Evolutionary conservation across 2,797 vertebrate genomes (phyloP), one percentile per base, ranked within the genome.

Genomic region (Linurgus olivaceus): DNA sequence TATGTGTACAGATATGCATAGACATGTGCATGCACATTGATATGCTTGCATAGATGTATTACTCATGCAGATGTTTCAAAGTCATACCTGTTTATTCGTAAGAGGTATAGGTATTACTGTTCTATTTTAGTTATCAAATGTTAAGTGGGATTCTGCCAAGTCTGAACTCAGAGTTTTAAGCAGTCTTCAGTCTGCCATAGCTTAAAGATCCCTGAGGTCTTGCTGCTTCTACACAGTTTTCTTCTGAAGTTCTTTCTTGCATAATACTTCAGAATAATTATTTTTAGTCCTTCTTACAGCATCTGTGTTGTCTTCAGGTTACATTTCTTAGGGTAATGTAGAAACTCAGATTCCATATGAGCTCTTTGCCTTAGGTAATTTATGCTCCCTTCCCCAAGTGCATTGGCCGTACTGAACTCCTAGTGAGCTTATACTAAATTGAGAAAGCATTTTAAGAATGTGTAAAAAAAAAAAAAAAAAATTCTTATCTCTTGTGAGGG

Each of bases 11-110:
- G 24, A 9, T 33, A 24, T 10, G 40, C 35, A 11, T 3, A 45
- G 25, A 20, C 9, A 3, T 6, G 4, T 25, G 29, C 24, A 28
- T 0, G 8, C 50, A 1, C 4, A 4, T 79, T 26, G 6, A 5
- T 45, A 23, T 35, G 6, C 12, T 74, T 91, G 55, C 24, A 7
- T 45, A 51, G 10, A 25, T 47, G 15, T 80, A 31, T 72, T 86
- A 40, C 15, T 73, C 68, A 33, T 1, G 2, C 17, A 80, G 35
- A 23, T 50, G 8, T 78, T 77, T 58, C 66, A 38, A 66, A 84
- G 47, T 48, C 25, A 21, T 33, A 44, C 5, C 21, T 42, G 5
- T 68, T 59, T 55, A 26, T 63, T 85, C 14, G 15, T 44, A 66
- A 54, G 31, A 82, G 28, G 7, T 45, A 12, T 50, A 52, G 37